Base-by-base conservation (phyloP, 1,140 invertebrate genomes). In the Brachionus plicatilis region DNA sequence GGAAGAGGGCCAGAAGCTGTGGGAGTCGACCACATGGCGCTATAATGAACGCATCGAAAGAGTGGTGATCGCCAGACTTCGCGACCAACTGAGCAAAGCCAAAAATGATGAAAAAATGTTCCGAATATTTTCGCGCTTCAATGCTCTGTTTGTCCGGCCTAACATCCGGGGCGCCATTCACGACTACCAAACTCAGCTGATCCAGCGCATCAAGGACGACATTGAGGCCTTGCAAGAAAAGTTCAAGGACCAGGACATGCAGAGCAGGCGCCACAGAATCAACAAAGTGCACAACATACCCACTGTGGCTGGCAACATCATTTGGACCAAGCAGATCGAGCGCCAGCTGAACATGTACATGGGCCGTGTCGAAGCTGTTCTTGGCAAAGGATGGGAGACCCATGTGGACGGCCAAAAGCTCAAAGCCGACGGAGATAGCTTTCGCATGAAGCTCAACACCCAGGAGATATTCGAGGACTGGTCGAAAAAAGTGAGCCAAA, bases 81-180 rank as follows among this genome's bases (percentile, higher is more conserved):
- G 97, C 76, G 97, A 99, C 89, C 97, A 99, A 88, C 91, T 99
- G 1, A 97, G 96, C 41, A 97, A 95, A 3, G 97, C 97, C 0
- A 98, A 97, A 90, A 99, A 98, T 91, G 97, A 97, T 17, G 98
- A 99, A 90, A 97, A 99, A 91, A 99, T 99, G 97, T 99, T 99
- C 90, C 92, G 96, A 45, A 99, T 99, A 87, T 98, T 98, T 91
- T 96, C 95, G 9, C 92, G 97, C 17, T 99, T 98, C 90, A 99
- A 99, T 91, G 97, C 96, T 0, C 91, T 99, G 14, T 99, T 99
- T 91, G 96, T 99, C 5, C 92, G 98, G 14, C 97, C 97, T 6
- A 96, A 99, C 89, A 99, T 99, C 87, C 92, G 96, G 84, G 97
- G 97, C 20, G 97, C 98, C 33, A 99, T 99, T 86, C 91, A 97